Base-by-base conservation (phyloP, 30 jellyfish, hydroid and myxozoan species). In the Morbakka virulenta region DNA sequence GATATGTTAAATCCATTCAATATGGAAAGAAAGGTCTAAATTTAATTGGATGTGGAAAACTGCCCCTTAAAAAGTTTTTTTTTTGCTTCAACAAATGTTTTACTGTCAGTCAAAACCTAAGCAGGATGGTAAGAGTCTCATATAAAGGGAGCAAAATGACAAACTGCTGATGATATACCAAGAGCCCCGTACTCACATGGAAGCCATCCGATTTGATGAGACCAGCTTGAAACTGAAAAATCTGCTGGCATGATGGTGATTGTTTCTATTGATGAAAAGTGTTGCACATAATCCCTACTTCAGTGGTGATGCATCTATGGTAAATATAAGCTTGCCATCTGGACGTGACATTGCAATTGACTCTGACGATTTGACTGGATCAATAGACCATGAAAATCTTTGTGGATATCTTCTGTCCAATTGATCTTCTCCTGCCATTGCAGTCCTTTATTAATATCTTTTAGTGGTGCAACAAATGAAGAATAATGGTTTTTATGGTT, bases 191-290 rank as follows among this genome's bases (percentile, higher is more conserved):
- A n/a, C n/a, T n/a, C n/a, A n/a, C n/a, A n/a, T n/a, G n/a, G n/a
- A n/a, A n/a, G n/a, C n/a, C n/a, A 57, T 13, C 71, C 71, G 28
- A 57, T 34, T 57, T 57, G 71, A 34, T 57, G 71, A 9, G 71
- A 57, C 28, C 28, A 57, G 28, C 24, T 57, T 57, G 26, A 57
- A 57, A 21, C 71, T 57, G 71, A 57, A 57, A 57, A 57, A 22
- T 22, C 71, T 34, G 26, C 71, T 21, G 71, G 24, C 26, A 57
- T 57, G 71, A 21, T 34, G 71, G 13, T 57, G 11, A 57, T 21
- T 34, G 11, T 57, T 34, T 57, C 71, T 24, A 21, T 57, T 21
- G 11, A 57, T 12, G 71, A 6, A 57, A 21, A 57, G 71, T 57
- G 71, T 57, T 13, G 71, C 71, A 57, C 28, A 24, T 22, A 57